Percentiles rank a stretch among this genome's conserved stretches.
These are phyloP conservation scores for Malthinus flaveolus DNA, from an alignment of 2,888 invertebrate species.

Conservation along the genomic window DNA sequence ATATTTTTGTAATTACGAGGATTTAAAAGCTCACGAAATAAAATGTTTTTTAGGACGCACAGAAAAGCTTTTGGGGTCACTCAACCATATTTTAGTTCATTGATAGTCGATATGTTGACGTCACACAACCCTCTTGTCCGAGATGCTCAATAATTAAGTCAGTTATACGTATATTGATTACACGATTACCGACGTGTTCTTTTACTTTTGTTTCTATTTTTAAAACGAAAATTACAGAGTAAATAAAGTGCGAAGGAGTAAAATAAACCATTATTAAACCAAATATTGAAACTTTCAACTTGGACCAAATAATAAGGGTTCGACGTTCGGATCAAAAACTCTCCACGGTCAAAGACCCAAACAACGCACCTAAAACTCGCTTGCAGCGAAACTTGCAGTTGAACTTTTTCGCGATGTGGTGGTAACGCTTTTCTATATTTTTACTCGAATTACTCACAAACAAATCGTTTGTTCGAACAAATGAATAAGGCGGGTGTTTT, in stretches of 20 bases:
- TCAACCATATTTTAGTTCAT: conserved; percentile 6
- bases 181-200: not conserved
- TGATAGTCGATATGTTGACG: conserved; percentile 3
- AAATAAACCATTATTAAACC: conserved; percentile 14
- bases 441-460: no score
- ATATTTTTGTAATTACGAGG: no score
- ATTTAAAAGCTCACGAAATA: no score
- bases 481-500: no score
- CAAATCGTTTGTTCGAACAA: no score
- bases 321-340: conserved; percentile 30
- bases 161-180: not conserved
- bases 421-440: not conserved
- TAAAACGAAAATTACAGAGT: not conserved
- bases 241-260: not conserved
- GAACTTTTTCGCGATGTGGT: conserved; percentile 2
- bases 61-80: not conserved
- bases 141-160: not conserved
- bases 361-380: conserved; percentile 11
- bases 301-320: conserved; percentile 30
- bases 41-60: no score
- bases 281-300: conserved; percentile 21
- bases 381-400: conserved; percentile 14
- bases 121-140: conserved; percentile 3
- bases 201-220: no score
- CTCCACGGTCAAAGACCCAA: conserved; percentile 32